A percentile compares a stretch with the other conserved stretches of the same genome.
phyloP scores from a whole-genome alignment of 2,888 invertebrate genomes.

The Philereme vetulata region DNA sequence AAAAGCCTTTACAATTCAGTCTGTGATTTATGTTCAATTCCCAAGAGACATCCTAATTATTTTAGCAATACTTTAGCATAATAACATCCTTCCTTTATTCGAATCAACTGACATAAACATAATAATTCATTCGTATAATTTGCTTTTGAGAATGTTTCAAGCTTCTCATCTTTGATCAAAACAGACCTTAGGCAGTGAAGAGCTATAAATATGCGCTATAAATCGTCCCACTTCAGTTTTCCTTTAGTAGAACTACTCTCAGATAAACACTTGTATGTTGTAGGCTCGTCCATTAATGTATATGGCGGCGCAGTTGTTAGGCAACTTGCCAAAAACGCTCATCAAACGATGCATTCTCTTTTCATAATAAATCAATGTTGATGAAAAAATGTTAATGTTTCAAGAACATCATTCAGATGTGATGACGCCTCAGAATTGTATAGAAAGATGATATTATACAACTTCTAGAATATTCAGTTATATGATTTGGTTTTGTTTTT shows the following conservation, averaged over 20 bases:
- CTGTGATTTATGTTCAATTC: conserved; percentile 20
- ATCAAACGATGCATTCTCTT: conserved; percentile 48
- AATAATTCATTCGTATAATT: conserved; percentile 15
- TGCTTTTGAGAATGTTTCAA: conserved; percentile 16
- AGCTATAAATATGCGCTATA: conserved; percentile 47
- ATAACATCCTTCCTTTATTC: conserved; percentile 16
- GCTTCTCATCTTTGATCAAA: conserved; percentile 39
- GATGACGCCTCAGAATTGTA: no score
- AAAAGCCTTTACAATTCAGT: conserved; percentile 8
- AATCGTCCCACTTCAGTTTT: conserved; percentile 48
- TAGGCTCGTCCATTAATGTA: conserved; percentile 30
- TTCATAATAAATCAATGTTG: conserved; percentile 46
- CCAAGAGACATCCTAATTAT: conserved; percentile 18
- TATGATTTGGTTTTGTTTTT: no score
- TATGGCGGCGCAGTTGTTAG: conserved; percentile 40
- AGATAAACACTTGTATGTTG: conserved; percentile 43
- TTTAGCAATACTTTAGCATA: conserved; percentile 12
- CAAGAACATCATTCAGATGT: neutral
- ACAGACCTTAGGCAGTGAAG: conserved; percentile 45
- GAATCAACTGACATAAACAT: conserved; percentile 13
- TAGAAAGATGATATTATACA: no score
- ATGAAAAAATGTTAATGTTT: conserved; percentile 34
- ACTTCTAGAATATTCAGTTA: no score
- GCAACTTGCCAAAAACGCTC: conserved; percentile 53
- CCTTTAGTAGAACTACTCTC: conserved; percentile 45